A percentile compares a stretch with the other conserved stretches of the same genome.
Evolutionary conservation across 2,797 vertebrate species (phyloP).

Genomic region (Huso huso): DNA sequence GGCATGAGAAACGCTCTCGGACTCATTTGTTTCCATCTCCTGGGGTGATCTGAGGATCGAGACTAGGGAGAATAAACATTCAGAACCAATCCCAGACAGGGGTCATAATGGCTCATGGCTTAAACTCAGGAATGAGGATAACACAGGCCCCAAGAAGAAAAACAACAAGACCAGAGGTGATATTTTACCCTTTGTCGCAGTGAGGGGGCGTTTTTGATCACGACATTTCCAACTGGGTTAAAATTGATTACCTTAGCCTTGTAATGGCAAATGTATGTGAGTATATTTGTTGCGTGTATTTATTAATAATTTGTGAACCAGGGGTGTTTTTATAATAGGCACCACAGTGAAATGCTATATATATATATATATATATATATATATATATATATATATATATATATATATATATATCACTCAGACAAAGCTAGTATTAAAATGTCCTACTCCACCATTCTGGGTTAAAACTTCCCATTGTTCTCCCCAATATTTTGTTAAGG

Average conservation of each 20-base stretch:
- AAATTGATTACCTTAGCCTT: no score
- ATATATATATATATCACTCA: slow-evolving; percentile 35
- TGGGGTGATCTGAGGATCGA: slow-evolving; percentile 15
- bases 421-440: slow-evolving; percentile 53
- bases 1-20: slow-evolving; percentile 23
- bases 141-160: slow-evolving; percentile 7
- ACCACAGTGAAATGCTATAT: no score
- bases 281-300: no score
- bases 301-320: slow-evolving; percentile 19
- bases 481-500: slow-evolving; percentile 20
- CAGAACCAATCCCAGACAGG: slow-evolving; percentile 21
- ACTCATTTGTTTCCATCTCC: slow-evolving; percentile 24
- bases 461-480: no score
- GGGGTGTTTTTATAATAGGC: slow-evolving; percentile 38
- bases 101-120: slow-evolving; percentile 22
- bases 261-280: no score
- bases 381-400: no score
- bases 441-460: slow-evolving; percentile 52
- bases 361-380: no score
- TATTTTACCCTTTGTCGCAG: slow-evolving; percentile 8
- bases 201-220: no score
- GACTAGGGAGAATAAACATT: slow-evolving; percentile 17
- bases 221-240: no score
- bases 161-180: slow-evolving; percentile 14
- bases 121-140: slow-evolving; percentile 22